Conservation (phyloP, 1,140 invertebrate species). For the Phthorimaea operculella region DNA sequence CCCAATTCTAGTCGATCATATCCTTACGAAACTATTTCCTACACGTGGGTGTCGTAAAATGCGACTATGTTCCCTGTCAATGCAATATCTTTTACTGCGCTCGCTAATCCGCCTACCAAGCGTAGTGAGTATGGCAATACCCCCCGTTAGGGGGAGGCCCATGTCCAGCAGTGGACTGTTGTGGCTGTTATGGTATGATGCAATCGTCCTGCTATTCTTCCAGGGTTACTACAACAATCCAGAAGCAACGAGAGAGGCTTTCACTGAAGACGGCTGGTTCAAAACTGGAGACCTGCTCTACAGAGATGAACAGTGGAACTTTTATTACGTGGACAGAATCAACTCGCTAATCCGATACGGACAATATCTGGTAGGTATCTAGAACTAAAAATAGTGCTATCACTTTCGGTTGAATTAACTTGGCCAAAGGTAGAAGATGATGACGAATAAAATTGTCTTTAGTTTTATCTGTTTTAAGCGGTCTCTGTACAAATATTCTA, state of each 20-base stretch:
- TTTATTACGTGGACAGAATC: conserved; percentile 21
- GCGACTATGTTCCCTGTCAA: too few relatives aligned
- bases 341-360: conserved; percentile 21
- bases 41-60: too few relatives aligned
- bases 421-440: neutral
- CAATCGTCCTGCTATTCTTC: neutral
- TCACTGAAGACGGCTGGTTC: conserved; percentile 20
- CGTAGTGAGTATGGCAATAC: too few relatives aligned
- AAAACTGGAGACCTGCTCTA: conserved; percentile 23
- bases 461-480: neutral
- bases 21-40: too few relatives aligned
- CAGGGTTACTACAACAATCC: conserved; percentile 29
- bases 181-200: too few relatives aligned
- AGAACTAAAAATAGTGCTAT: neutral
- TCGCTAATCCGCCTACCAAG: too few relatives aligned
- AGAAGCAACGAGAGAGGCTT: conserved; percentile 20
- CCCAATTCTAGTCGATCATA: too few relatives aligned
- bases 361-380: conserved; percentile 16
- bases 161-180: too few relatives aligned
- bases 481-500: neutral
- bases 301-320: conserved; percentile 22
- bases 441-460: neutral
- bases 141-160: too few relatives aligned
- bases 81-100: too few relatives aligned
- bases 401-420: neutral